Base-by-base conservation (phyloP, 1,140 invertebrate species). In the Pissodes strobi region DNA sequence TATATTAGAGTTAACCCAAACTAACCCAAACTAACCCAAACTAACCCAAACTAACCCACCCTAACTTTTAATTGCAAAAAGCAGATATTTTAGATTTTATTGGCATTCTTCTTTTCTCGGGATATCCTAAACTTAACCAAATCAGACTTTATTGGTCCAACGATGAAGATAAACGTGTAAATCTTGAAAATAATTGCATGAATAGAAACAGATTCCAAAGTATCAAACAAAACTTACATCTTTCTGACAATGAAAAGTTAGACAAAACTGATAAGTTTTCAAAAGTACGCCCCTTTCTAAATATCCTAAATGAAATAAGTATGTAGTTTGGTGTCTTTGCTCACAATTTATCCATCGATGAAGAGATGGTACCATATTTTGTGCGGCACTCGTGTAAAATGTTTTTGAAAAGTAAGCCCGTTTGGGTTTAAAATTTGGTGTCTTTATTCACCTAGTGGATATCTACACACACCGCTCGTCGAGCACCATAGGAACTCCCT, bases 361-460 rank as follows among this genome's bases (percentile, higher is more conserved):
- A 49, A 8, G 46, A 49, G 0, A 49, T 49, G 46, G 46, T 49
- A 12, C 46, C 17, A 21, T n/a, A 48, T 25, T 0, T 49, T 49
- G 46, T 5, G 0, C 2, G 46, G n/a, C 17, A 34, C 30, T 8
- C n/a, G 6, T 34, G 30, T 34, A 34, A 34, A 34, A 34, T 34
- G 30, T 34, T 60, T 25, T n/a, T n/a, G n/a, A n/a, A n/a, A n/a
- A n/a, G n/a, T n/a, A n/a, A n/a, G n/a, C n/a, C n/a, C n/a, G n/a
- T n/a, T n/a, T n/a, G n/a, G n/a, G n/a, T n/a, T n/a, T n/a, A n/a
- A n/a, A n/a, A n/a, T n/a, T n/a, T n/a, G n/a, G n/a, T n/a, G n/a
- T n/a, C n/a, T n/a, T n/a, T n/a, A n/a, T n/a, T n/a, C n/a, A n/a
- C n/a, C n/a, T n/a, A n/a, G n/a, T n/a, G n/a, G n/a, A n/a, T n/a